Evolutionary conservation across 2,113 vertebrate genomes (phyloP).

Genomic region (Cochlearius cochlearius): DNA sequence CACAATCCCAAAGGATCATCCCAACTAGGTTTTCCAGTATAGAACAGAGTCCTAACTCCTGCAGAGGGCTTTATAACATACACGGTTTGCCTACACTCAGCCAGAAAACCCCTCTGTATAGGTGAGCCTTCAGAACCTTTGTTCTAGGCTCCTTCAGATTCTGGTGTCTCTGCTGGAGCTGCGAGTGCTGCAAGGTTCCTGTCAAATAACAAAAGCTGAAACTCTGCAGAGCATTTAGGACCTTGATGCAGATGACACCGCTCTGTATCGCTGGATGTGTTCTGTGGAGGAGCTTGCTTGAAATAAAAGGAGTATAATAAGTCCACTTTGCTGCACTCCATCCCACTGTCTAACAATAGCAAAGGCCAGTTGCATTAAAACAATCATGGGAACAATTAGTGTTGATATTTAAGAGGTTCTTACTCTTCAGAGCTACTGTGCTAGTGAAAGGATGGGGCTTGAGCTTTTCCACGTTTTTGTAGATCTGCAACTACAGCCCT

Average conservation of each 20-base stretch:
- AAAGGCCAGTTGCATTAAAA: background rate
- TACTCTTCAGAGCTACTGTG: background rate
- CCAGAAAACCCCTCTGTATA: background rate
- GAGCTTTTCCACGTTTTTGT: background rate
- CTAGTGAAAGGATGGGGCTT: background rate
- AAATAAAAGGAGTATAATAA: background rate
- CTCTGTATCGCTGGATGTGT: rapidly evolving
- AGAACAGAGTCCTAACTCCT: background rate
- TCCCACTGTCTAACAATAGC: background rate
- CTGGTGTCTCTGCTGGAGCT: background rate
- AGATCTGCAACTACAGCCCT: background rate
- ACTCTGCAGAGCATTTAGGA: background rate
- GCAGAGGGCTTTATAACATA: background rate
- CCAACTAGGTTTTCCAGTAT: background rate
- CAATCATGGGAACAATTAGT: background rate
- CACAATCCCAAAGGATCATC: background rate
- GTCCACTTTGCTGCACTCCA: background rate
- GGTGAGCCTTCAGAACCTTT: background rate
- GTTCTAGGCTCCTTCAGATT: background rate
- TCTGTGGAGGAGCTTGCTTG: background rate
- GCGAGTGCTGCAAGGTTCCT: background rate
- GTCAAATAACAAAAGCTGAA: background rate
- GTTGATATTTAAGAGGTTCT: background rate
- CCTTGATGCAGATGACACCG: background rate
- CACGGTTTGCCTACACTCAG: background rate